phyloP scores from a whole-genome alignment of 2,797 vertebrate genomes.

The Labroides dimidiatus region DNA sequence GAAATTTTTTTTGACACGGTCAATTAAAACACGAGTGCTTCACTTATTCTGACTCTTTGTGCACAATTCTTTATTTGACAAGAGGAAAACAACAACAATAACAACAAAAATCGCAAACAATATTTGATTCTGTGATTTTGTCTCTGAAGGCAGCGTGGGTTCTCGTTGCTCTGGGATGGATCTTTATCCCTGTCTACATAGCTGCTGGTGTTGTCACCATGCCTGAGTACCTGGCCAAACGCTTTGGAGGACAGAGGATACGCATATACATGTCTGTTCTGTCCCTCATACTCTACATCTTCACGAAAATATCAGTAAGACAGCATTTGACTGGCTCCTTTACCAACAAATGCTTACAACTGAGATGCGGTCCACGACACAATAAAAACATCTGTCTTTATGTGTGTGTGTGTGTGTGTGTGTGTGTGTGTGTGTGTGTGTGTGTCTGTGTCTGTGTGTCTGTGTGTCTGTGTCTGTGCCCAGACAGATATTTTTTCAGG shows the following conservation, averaged over 20 bases:
- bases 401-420: slow-evolving; percentile 25
- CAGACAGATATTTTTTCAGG: slow-evolving; percentile 95
- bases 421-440: slow-evolving; percentile 28
- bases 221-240: slow-evolving; percentile 94
- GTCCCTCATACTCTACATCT: slow-evolving; percentile 94
- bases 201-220: slow-evolving; percentile 93
- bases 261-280: slow-evolving; percentile 92
- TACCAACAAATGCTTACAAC: not conserved
- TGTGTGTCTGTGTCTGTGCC: slow-evolving; percentile 22
- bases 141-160: slow-evolving; percentile 88
- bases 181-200: slow-evolving; percentile 95
- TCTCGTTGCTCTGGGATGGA: slow-evolving; percentile 93
- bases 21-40: too few species aligned
- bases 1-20: too few species aligned
- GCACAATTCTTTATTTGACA: too few species aligned
- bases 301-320: slow-evolving; percentile 96
- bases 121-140: not conserved
- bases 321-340: not conserved
- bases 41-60: too few species aligned
- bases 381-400: slow-evolving; percentile 26
- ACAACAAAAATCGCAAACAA: too few species aligned
- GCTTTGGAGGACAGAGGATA: slow-evolving; percentile 95
- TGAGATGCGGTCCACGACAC: not conserved
- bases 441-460: slow-evolving; percentile 27
- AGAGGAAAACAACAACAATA: too few species aligned